Evolutionary conservation across 2,888 invertebrate genomes (phyloP), one percentile per base, ranked within the genome.

Genomic region (Lasioglossum lativentre): DNA sequence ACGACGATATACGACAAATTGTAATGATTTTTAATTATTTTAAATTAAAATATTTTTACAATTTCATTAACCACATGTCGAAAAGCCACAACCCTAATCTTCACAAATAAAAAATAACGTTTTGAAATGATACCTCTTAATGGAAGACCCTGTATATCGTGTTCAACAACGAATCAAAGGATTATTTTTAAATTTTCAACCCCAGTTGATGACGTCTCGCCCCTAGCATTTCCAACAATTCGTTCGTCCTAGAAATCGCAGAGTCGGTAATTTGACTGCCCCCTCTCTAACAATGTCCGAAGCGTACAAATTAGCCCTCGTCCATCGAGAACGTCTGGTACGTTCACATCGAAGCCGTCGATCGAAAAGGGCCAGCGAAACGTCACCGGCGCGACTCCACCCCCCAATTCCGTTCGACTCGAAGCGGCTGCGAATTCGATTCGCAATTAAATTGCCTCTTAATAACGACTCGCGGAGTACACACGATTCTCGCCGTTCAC

Each of bases 371-470:
- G 27, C 6, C 72, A 40, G 27, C 59, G 59, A 5, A 27, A 59
- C 63, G 38, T 75, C 47, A 56, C 52, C 56, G 30, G 10, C 59
- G 27, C 63, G 47, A 47, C 47, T 6, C 47, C 68, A 40, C 52
- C 74, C 47, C 68, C 45, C 45, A 16, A 45, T 45, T 23, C 23
- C 63, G 68, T 27, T n/a, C 56, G 47, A 42, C 47, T 56, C 78
- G 79, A 73, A 47, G 34, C 66, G 16, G 16, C 45, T 56, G 23
- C 47, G 78, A 78, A 82, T 82, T n/a, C 76, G 78, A 86, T 86
- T 86, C 75, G 73, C 82, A 82, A 78, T 86, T 79, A 82, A 82
- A 86, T 85, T 73, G 82, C 76, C 86, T 86, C 75, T 82, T 86
- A 86, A 86, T 78, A 81, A 86, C 86, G 78, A 68, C 27, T 14